Evolutionary conservation across 2,113 vertebrate genomes (phyloP).

Genomic region (Corvus cornix): DNA sequence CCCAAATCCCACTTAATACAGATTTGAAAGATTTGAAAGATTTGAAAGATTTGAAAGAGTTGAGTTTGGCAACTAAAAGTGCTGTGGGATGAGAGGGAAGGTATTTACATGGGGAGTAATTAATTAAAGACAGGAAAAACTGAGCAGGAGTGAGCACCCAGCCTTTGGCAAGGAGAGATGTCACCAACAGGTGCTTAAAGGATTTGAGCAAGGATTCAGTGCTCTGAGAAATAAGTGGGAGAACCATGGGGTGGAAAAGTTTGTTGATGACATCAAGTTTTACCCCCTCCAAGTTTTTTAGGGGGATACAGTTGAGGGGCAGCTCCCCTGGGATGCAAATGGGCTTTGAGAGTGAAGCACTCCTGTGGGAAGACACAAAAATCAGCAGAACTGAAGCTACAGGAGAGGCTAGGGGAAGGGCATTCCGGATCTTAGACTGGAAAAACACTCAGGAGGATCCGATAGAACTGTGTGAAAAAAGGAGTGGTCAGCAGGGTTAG

Average conservation of each 20-base stretch:
- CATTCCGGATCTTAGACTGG: not conserved
- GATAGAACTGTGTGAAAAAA: not conserved
- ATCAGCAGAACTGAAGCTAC: not conserved
- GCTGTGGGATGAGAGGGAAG: not conserved
- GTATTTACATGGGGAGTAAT: not conserved
- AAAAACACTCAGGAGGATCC: not conserved
- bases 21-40: not conserved
- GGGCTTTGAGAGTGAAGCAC: not conserved
- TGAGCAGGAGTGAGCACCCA: not conserved
- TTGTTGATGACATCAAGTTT: not conserved
- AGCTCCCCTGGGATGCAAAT: not conserved
- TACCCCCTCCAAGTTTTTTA: not conserved
- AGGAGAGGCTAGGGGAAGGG: not conserved
- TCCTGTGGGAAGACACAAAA: not conserved
- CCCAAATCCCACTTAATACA: not conserved
- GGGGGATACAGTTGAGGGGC: not conserved
- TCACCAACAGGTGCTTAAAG: not conserved
- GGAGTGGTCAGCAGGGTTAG: accelerated
- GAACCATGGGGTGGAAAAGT: not conserved
- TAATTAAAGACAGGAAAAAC: not conserved
- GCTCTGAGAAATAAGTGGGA: not conserved
- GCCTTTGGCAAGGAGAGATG: not conserved
- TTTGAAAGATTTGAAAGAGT: not conserved
- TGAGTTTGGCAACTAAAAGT: not conserved
- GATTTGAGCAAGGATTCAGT: not conserved